Conservation (phyloP, 2,888 invertebrate species). For the Tenthredo scrophulariae region DNA sequence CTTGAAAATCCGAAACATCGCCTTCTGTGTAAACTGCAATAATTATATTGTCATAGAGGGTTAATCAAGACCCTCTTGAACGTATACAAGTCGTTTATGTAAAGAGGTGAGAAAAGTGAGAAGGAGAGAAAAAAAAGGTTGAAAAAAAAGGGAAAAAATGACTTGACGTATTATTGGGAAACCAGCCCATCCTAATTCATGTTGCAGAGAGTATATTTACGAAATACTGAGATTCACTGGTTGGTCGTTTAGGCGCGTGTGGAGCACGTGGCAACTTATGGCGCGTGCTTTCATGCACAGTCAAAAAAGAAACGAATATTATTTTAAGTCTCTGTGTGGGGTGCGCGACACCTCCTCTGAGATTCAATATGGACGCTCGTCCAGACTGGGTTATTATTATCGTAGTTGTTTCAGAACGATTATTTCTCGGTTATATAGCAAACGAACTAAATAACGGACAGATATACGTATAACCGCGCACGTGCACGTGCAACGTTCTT, state of each 20-base stretch:
- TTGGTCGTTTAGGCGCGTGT: constrained; percentile 57
- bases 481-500: constrained; percentile 20
- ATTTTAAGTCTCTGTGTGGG: constrained; percentile 77
- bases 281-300: constrained; percentile 62
- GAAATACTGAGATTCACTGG: constrained; percentile 47
- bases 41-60: constrained; percentile 1
- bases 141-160: not conserved
- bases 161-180: constrained; percentile 25
- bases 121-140: not conserved
- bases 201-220: constrained; percentile 40
- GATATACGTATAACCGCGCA: not conserved
- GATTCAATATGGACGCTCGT: constrained; percentile 70
- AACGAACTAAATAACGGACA: not conserved
- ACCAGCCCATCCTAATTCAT: not conserved
- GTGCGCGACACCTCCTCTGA: constrained; percentile 76
- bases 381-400: constrained; percentile 59
- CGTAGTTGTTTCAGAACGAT: constrained; percentile 45
- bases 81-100: not conserved
- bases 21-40: constrained; percentile 69
- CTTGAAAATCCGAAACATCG: constrained; percentile 72
- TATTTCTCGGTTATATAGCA: constrained; percentile 25
- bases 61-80: not conserved
- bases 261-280: constrained; percentile 57
- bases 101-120: not conserved
- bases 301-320: constrained; percentile 74